Conservation (phyloP, 23 tunicate species). For the Clavelina lepadiformis region DNA sequence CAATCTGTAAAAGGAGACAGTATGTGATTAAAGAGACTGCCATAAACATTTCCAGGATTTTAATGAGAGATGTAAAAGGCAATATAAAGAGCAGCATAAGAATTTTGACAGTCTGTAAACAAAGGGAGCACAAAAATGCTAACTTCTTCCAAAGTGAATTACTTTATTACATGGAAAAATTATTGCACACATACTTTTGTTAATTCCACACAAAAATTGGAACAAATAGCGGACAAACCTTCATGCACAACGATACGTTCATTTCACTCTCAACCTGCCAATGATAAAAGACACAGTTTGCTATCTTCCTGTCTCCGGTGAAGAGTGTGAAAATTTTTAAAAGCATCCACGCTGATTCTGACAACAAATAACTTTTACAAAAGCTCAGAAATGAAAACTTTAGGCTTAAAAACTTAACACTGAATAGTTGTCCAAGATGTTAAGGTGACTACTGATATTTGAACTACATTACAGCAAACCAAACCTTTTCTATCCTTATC, state of each 20-base stretch:
- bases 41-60: too few relatives aligned
- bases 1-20: constrained; percentile 29
- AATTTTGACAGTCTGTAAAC: too few relatives aligned
- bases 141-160: not conserved
- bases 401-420: too few relatives aligned
- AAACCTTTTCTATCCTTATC: constrained; percentile 49
- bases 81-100: too few relatives aligned
- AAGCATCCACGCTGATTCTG: constrained; percentile 62
- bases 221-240: too few relatives aligned
- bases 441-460: too few relatives aligned
- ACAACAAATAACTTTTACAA: not conserved
- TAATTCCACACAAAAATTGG: not conserved
- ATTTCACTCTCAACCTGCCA: constrained; percentile 30
- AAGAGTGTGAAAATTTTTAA: constrained; percentile 47
- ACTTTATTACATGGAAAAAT: not conserved
- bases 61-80: too few relatives aligned
- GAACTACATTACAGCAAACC: too few relatives aligned
- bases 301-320: constrained; percentile 29
- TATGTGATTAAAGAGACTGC: not conserved
- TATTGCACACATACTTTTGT: not conserved
- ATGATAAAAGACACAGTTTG: constrained; percentile 13
- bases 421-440: too few relatives aligned
- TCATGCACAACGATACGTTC: constrained; percentile 8
- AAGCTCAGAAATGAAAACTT: too few relatives aligned
- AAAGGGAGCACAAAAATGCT: too few relatives aligned